Percentiles rank a stretch among this genome's conserved stretches.
These are phyloP conservation scores for Petrocephalus microphthalmus DNA, from an alignment of 2,113 vertebrate genomes.

Conservation along the genomic window DNA sequence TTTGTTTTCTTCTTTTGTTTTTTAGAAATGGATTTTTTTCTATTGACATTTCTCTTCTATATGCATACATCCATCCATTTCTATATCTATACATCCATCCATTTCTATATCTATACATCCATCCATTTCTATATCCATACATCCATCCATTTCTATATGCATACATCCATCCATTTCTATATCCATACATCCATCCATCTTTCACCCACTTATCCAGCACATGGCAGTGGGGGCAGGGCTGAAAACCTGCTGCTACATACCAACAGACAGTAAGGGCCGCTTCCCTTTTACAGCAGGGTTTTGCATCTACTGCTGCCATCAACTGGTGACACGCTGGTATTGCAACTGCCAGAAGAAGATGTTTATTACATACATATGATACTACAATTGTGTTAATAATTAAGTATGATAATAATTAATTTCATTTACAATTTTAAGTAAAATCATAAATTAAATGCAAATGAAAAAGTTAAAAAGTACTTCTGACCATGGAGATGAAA, in stretches of 20 bases:
- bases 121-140: no score
- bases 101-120: no score
- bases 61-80: not conserved
- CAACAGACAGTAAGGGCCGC: not conserved
- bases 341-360: not conserved
- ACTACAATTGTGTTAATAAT: not conserved
- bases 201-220: not conserved
- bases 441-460: not conserved
- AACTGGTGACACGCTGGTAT: not conserved
- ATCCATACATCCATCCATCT: no score
- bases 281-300: not conserved
- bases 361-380: not conserved
- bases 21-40: not conserved
- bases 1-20: no score
- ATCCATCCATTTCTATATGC: not conserved
- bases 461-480: not conserved
- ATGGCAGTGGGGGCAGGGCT: not conserved
- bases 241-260: not conserved
- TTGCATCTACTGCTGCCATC: conserved; percentile 15
- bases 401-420: not conserved
- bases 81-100: no score
- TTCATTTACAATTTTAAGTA: not conserved
- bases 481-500: not conserved
- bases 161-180: not conserved
- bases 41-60: not conserved